A percentile compares a stretch with the other conserved stretches of the same genome.
These are phyloP conservation scores for Dryocosmus kuriphilus DNA, from an alignment of 2,888 invertebrate species.

Conservation along the genomic window DNA sequence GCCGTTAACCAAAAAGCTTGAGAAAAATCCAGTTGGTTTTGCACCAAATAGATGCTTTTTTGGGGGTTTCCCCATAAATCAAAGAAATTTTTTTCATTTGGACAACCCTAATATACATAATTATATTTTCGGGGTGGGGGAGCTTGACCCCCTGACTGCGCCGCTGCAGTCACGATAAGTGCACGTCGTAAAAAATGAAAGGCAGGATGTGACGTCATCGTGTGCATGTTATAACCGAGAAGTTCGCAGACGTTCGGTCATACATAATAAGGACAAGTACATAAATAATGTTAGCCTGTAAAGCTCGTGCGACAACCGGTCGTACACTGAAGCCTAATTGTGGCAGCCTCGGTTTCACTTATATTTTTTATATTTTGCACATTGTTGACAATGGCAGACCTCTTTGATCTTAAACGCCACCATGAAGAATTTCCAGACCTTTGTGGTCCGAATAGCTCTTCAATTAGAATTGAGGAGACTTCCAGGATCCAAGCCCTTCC, in stretches of 20 bases:
- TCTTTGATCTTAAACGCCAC: not conserved
- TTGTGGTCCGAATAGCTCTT: not conserved
- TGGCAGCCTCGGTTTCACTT: slow-evolving; percentile 1
- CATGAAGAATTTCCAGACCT: not conserved
- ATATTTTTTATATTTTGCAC: not conserved
- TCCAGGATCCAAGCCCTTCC: not conserved
- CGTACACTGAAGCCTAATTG: not conserved
- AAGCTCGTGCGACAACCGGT: not conserved
- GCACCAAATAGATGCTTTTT: too few species aligned
- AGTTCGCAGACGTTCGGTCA: not conserved
- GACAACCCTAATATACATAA: too few species aligned
- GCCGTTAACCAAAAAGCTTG: too few species aligned
- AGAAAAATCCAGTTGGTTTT: too few species aligned
- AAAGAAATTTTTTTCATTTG: too few species aligned
- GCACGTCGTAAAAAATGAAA: slow-evolving; percentile 68
- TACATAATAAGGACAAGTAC: slow-evolving; percentile 28
- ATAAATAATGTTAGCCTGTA: slow-evolving; percentile 37
- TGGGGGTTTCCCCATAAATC: too few species aligned
- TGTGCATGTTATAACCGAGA: slow-evolving; percentile 48
- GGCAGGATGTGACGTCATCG: slow-evolving; percentile 73
- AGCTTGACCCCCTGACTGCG: too few species aligned
- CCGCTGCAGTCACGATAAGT: slow-evolving; percentile 65
- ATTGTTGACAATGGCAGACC: not conserved
- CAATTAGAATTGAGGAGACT: slow-evolving; percentile 1
- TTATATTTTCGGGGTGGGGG: too few species aligned